Percentiles rank a stretch among this genome's conserved stretches.
Conservation (phyloP, 2,888 invertebrate species). For the Odontomyia ornata region DNA sequence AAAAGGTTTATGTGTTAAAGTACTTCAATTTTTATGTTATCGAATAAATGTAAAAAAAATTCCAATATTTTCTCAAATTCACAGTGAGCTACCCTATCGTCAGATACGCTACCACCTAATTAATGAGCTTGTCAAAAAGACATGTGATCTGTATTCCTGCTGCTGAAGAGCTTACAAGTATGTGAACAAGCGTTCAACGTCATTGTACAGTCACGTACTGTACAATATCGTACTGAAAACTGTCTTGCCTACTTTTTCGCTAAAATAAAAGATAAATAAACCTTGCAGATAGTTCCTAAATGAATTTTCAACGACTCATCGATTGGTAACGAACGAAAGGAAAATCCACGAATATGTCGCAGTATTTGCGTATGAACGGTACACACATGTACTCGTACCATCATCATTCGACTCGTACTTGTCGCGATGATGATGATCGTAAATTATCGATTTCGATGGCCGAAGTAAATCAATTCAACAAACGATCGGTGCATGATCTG, state of each 20-base stretch:
- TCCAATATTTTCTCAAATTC: constrained; percentile 7
- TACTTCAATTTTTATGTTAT: no score
- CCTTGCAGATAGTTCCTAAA: background rate
- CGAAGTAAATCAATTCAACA: constrained; percentile 44
- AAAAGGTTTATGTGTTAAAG: no score
- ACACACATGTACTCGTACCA: background rate
- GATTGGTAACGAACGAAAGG: background rate
- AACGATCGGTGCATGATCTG: constrained; percentile 7
- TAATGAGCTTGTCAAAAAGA: constrained; percentile 22
- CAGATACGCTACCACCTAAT: constrained; percentile 18
- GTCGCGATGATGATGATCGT: constrained; percentile 46
- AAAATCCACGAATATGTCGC: constrained; percentile 41
- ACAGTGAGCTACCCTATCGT: background rate
- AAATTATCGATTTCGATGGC: constrained; percentile 46
- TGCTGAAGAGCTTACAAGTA: background rate
- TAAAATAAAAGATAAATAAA: background rate
- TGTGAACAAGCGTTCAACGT: background rate
- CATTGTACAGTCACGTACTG: background rate
- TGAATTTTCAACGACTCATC: background rate
- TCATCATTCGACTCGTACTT: background rate
- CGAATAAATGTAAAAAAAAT: background rate
- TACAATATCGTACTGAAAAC: background rate
- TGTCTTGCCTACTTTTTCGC: background rate
- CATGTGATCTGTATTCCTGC: constrained; percentile 6
- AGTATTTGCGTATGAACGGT: constrained; percentile 45